Evolutionary conservation across 2,113 vertebrate species (phyloP).

Genomic region (Chaenogobius annularis): DNA sequence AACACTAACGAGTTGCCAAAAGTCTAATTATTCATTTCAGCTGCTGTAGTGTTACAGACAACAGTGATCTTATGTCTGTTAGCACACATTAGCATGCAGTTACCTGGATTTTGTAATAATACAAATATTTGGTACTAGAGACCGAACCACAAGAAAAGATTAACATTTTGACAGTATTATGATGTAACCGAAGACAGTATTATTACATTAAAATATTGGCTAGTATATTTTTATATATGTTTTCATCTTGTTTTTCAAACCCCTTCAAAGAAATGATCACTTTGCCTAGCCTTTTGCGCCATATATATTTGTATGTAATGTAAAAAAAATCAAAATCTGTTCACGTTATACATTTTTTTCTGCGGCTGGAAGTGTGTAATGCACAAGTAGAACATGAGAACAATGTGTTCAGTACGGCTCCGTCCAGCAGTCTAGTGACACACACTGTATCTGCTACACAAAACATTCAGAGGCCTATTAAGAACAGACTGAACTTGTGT

Average conservation of each 20-base stretch:
- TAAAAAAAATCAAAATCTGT: no score
- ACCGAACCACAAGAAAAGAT: no score
- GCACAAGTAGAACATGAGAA: not conserved
- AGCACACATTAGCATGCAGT: not conserved
- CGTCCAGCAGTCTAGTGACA: not conserved
- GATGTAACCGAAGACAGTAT: no score
- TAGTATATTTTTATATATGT: no score
- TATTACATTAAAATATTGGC: no score
- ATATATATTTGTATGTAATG: no score
- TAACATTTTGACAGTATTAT: no score
- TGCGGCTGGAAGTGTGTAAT: not conserved
- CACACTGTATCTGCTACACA: slow-evolving; percentile 12
- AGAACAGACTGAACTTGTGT: slow-evolving; percentile 42
- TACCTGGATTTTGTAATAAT: not conserved
- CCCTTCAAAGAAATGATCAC: no score
- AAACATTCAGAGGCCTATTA: slow-evolving; percentile 9
- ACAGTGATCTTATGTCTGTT: slow-evolving; percentile 4
- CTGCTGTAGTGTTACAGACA: slow-evolving; percentile 32
- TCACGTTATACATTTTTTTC: not conserved
- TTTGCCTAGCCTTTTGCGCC: no score
- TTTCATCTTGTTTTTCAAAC: no score
- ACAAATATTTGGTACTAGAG: no score
- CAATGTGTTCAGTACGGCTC: not conserved
- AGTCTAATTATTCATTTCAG: slow-evolving; percentile 21
- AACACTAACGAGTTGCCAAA: slow-evolving; percentile 67